These are phyloP conservation scores for Microctenopoma steveboyesi DNA, from an alignment of 2,797 vertebrate species.

Conservation along the genomic window DNA sequence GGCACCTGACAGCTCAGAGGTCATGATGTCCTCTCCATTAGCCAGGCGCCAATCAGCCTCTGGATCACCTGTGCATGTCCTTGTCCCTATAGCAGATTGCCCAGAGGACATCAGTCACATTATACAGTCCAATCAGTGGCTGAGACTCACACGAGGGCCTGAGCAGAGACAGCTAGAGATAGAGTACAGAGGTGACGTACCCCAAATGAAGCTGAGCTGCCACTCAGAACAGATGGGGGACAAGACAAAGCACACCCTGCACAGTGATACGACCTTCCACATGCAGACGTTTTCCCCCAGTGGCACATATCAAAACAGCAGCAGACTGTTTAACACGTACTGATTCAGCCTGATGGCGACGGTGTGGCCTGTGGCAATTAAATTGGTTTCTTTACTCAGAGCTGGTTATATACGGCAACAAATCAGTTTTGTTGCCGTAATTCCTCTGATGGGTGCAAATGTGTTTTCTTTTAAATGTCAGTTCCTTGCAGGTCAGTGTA, in stretches of 20 bases:
- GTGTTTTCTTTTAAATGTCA: conserved; percentile 79
- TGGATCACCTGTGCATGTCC: conserved; percentile 75
- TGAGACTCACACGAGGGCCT: conserved; percentile 66
- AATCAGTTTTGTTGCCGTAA: conserved; percentile 62
- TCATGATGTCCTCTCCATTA: conserved; percentile 75
- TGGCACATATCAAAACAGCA: conserved; percentile 37
- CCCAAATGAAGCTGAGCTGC: conserved; percentile 69
- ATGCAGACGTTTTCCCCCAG: conserved; percentile 15
- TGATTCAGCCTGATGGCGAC: conserved; percentile 18
- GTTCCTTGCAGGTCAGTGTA: conserved; percentile 71
- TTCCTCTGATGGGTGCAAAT: conserved; percentile 67
- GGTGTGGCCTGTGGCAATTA: conserved; percentile 25
- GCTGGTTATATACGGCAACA: conserved; percentile 41
- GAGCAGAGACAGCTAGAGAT: conserved; percentile 66
- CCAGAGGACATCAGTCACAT: conserved; percentile 78
- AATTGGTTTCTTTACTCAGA: conserved; percentile 48
- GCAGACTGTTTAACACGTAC: conserved; percentile 25
- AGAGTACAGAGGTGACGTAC: conserved; percentile 64
- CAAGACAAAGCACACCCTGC: conserved; percentile 55
- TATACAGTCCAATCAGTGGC: conserved; percentile 80
- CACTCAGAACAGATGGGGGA: conserved; percentile 64
- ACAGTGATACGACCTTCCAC: conserved; percentile 62
- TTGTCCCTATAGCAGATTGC: conserved; percentile 74
- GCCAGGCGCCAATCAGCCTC: conserved; percentile 76
- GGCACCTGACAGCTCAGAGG: conserved; percentile 75